A percentile compares a stretch with the other conserved stretches of the same genome.
These are phyloP conservation scores for Canis aureus DNA, from an alignment of 2,113 vertebrate species.

Conservation along the genomic window DNA sequence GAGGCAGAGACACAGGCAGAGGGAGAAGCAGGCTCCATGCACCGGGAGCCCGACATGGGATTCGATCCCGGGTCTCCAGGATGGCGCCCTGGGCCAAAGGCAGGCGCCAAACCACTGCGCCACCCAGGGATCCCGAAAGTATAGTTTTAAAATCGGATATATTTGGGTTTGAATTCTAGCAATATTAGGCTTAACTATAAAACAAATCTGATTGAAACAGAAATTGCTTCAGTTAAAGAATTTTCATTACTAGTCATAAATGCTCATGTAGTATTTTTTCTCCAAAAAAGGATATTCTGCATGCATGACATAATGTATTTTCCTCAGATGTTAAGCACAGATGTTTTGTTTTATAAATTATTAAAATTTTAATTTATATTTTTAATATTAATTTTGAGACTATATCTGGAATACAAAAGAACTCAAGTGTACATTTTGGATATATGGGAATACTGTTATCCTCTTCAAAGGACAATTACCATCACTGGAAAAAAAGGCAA, in stretches of 20 bases:
- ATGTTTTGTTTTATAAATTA: neutral
- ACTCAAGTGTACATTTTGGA: neutral
- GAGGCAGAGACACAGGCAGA: too few species aligned
- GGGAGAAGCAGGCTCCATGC: too few species aligned
- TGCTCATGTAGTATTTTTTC: neutral
- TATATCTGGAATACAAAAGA: neutral
- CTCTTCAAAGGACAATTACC: neutral
- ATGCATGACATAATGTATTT: neutral
- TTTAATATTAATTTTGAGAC: constrained; percentile 40
- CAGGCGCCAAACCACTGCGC: too few species aligned
- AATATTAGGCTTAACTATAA: neutral
- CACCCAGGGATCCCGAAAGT: neutral
- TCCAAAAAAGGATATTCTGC: neutral
- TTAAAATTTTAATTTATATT: neutral
- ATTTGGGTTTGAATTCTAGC: neutral
- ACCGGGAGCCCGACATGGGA: too few species aligned
- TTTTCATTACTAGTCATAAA: neutral
- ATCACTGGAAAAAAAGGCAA: neutral
- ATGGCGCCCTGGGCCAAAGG: too few species aligned
- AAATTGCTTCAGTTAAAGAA: neutral
- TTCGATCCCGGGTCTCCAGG: too few species aligned
- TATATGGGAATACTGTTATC: neutral
- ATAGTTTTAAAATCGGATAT: neutral
- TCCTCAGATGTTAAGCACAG: neutral
- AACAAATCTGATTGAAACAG: constrained; percentile 21